Evolutionary conservation across 1,140 invertebrate species (phyloP).

Genomic region (Heterodera carotae): DNA sequence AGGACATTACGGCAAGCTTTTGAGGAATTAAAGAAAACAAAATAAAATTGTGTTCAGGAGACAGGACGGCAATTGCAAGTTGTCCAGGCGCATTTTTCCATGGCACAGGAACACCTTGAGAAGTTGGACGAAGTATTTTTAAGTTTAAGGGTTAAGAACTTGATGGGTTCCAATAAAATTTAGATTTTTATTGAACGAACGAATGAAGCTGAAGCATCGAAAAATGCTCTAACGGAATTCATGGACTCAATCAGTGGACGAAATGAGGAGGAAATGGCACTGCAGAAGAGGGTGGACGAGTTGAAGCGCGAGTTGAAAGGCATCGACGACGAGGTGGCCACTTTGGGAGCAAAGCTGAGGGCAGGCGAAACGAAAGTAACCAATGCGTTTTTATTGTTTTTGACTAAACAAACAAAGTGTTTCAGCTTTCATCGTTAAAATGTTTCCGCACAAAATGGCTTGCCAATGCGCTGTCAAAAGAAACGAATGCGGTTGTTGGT

Average conservation of each 20-base stretch:
- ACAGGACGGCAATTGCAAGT: neutral
- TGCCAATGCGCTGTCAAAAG: constrained; percentile 1
- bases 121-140: constrained; percentile 4
- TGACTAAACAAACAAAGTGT: neutral
- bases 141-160: neutral
- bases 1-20: constrained; percentile 70
- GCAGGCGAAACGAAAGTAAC: constrained; percentile 35
- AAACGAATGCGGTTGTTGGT: constrained; percentile 2
- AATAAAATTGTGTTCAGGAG: constrained; percentile 14
- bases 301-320: constrained; percentile 31
- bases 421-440: constrained; percentile 10
- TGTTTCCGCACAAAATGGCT: constrained; percentile 12
- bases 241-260: constrained; percentile 9
- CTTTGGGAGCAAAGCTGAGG: constrained; percentile 9
- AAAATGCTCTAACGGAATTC: constrained; percentile 26
- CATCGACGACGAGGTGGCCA: constrained; percentile 29
- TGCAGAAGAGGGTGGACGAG: constrained; percentile 31
- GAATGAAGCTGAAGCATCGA: constrained; percentile 27
- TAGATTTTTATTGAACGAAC: constrained; percentile 29
- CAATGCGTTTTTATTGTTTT: neutral
- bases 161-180: neutral
- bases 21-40: neutral
- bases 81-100: neutral
- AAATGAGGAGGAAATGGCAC: constrained; percentile 35
- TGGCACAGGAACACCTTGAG: neutral